A percentile compares a stretch with the other conserved stretches of the same genome.
phyloP scores from a whole-genome alignment of 2,113 vertebrate species.

The Microtus richardsoni region DNA sequence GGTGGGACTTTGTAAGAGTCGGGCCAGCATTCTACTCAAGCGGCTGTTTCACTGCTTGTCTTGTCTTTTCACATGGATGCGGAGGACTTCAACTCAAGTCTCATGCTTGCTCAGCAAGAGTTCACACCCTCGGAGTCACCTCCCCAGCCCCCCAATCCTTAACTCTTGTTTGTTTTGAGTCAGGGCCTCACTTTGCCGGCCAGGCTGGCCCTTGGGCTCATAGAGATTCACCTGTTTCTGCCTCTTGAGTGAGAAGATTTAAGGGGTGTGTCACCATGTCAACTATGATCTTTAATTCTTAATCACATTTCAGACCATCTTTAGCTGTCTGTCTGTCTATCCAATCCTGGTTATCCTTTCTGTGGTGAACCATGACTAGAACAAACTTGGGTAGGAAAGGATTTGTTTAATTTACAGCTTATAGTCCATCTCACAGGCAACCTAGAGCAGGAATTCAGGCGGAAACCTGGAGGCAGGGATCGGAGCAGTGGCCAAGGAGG shows the following conservation, averaged over 20 bases:
- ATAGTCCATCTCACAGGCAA: neutral
- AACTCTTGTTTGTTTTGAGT: neutral
- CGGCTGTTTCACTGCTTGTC: neutral
- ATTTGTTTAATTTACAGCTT: neutral
- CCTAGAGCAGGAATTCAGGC: neutral
- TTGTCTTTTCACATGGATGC: neutral
- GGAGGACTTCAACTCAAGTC: neutral
- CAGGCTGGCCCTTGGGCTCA: neutral
- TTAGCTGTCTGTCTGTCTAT: neutral
- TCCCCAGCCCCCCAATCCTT: too few species aligned
- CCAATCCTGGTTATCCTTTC: neutral
- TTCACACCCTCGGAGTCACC: neutral
- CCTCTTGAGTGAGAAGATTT: neutral
- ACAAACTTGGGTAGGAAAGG: neutral
- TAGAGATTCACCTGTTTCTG: neutral
- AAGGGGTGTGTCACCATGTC: neutral
- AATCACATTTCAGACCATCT: constrained; percentile 8
- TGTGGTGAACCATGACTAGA: neutral
- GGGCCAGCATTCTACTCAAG: neutral
- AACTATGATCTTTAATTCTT: neutral
- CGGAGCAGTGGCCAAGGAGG: neutral
- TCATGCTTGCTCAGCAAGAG: neutral
- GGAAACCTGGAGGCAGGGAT: neutral
- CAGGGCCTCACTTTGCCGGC: neutral
- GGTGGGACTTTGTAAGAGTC: neutral